Conservation (phyloP, 2,797 vertebrate species). For the Darevskia mixta region DNA sequence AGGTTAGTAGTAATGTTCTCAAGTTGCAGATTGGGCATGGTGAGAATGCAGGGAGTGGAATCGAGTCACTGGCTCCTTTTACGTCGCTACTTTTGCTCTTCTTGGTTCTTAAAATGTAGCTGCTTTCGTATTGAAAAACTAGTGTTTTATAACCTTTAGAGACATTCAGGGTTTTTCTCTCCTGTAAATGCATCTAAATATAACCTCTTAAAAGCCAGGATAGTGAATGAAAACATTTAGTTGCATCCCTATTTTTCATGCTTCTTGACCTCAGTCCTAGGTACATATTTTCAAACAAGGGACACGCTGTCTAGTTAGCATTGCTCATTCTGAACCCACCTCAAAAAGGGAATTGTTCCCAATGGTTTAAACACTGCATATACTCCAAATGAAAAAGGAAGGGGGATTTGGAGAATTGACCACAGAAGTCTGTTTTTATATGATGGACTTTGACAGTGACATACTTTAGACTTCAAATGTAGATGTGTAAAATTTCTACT, state of each 20-base stretch:
- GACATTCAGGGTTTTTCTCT: background rate
- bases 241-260: background rate
- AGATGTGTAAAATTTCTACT: background rate
- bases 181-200: background rate
- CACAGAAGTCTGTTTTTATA: background rate
- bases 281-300: background rate
- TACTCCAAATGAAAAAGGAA: background rate
- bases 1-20: too few relatives aligned
- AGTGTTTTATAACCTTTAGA: too few relatives aligned
- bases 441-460: background rate
- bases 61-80: too few relatives aligned
- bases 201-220: too few relatives aligned
- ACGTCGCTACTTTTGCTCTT: too few relatives aligned
- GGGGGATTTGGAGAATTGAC: background rate
- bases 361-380: background rate
- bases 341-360: background rate
- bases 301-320: background rate
- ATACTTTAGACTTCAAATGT: background rate
- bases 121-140: too few relatives aligned
- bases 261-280: background rate
- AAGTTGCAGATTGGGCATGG: too few relatives aligned
- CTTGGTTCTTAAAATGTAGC: too few relatives aligned
- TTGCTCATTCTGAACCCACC: background rate
- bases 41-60: too few relatives aligned
- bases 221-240: background rate